Evolutionary conservation across 2,113 vertebrate genomes (phyloP), one percentile per base, ranked within the genome.

Genomic region (Gallinago paraguaiae): DNA sequence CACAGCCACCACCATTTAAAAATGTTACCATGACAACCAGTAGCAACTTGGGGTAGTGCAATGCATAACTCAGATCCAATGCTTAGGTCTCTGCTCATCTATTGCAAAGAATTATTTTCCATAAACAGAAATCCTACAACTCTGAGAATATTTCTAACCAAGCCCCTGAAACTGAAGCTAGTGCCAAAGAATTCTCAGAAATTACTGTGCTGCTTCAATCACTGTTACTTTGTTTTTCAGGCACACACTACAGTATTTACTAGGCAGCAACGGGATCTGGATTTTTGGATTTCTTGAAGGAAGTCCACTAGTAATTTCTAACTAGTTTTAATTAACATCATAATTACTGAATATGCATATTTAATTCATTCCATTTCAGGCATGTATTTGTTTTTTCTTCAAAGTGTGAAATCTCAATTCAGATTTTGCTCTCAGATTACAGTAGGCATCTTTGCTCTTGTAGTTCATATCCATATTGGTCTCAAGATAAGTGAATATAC

Each of bases 1-100:
- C 93, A 94, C 67, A 89, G 39, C 31, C 70, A 68, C 79, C 94
- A 92, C 85, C 90, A 90, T 94, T 84, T 94, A 4, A 60, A 95
- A 95, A 74, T 13, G 89, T 97, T 96, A 35, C 95, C 94, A 90
- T 94, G 92, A 89, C 95, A 96, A 97, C 94, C 23, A 23, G 45
- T 51, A 91, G 90, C 70, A 91, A 86, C 90, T 95, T 84, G 4
- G 83, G 46, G 33, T 30, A 81, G 82, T 4, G 53, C 56, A 76
- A 84, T 3, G 57, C 65, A 23, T 20, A 88, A 88, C 88, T 92
- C 31, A 1, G 69, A 86, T 80, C 33, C 54, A 54, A 5, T 6
- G 72, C 79, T 84, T 11, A 75, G 92, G 60, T 19, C 48, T 61
- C 85, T 50, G 72, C 72, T 95, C 72, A 56, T 43, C 76, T 65